phyloP scores from a whole-genome alignment of 1,140 invertebrate species.

The Sitophilus oryzae region DNA sequence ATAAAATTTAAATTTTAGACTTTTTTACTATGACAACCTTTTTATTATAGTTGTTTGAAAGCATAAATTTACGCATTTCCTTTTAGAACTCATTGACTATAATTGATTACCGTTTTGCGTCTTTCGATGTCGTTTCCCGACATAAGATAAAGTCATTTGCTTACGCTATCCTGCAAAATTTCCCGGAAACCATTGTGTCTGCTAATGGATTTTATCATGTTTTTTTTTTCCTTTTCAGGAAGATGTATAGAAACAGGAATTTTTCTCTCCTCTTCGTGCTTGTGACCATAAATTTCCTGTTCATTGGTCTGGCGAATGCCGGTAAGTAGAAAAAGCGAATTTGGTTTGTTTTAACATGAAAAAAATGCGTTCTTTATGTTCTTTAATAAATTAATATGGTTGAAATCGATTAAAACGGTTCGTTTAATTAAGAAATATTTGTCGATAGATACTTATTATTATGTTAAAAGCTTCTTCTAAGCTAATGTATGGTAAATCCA shows the following conservation, averaged over 20 bases:
- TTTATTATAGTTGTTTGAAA: not conserved
- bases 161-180: not conserved
- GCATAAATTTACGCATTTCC: not conserved
- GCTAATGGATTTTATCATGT: not conserved
- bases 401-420: too few relatives aligned
- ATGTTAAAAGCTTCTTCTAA: too few relatives aligned
- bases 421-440: too few relatives aligned
- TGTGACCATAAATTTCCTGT: not conserved
- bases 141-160: not conserved
- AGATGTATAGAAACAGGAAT: not conserved
- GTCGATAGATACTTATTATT: too few relatives aligned
- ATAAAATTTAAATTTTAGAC: too few relatives aligned
- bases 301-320: not conserved
- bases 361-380: not conserved
- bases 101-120: not conserved
- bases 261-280: not conserved
- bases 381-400: too few relatives aligned
- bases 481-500: too few relatives aligned
- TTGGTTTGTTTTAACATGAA: not conserved
- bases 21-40: too few relatives aligned
- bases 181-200: not conserved
- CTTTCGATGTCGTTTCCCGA: not conserved
- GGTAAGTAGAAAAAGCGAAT: not conserved
- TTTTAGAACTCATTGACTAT: not conserved
- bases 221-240: not conserved